A percentile compares a stretch with the other conserved stretches of the same genome.
Evolutionary conservation across 1,140 invertebrate species (phyloP).

Genomic region (Ceratoteleas bidentatus): DNA sequence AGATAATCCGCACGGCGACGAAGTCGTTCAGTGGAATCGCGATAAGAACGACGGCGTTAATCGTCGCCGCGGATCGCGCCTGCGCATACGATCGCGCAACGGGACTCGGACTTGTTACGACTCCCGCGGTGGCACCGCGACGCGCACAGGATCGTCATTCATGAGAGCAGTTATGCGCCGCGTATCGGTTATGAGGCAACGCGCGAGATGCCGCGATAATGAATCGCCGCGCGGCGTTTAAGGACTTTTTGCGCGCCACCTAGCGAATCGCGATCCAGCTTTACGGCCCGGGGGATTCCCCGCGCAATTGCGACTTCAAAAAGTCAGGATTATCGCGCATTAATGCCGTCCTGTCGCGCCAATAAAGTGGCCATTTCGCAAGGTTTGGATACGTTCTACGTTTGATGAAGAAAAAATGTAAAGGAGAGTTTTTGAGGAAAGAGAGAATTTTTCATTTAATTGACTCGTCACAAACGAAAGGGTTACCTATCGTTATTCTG

Average conservation of each 20-base stretch:
- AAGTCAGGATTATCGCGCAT: background rate
- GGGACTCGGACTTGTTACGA: conserved; percentile 63
- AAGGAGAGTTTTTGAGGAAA: no score
- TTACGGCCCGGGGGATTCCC: conserved; percentile 45
- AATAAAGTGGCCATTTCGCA: background rate
- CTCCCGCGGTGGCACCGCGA: conserved; percentile 59
- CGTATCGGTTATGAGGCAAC: conserved; percentile 55
- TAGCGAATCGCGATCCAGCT: conserved; percentile 34
- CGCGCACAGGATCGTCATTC: conserved; percentile 57
- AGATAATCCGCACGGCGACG: conserved; percentile 37
- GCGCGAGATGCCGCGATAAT: conserved; percentile 62
- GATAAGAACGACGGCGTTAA: conserved; percentile 60
- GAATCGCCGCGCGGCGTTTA: conserved; percentile 58
- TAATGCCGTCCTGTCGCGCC: background rate
- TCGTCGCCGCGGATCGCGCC: conserved; percentile 49
- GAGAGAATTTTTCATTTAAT: no score
- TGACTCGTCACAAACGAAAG: no score
- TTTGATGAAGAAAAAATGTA: no score
- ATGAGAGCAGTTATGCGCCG: conserved; percentile 41
- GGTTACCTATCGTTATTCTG: no score
- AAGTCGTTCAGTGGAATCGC: conserved; percentile 34
- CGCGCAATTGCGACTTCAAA: conserved; percentile 2
- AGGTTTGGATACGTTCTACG: no score
- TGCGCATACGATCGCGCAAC: conserved; percentile 55
- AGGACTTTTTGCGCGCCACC: conserved; percentile 53